Percentiles rank a stretch among this genome's conserved stretches.
Conservation (phyloP, 1,140 invertebrate genomes). For the Pseudomyrmex gracilis region DNA sequence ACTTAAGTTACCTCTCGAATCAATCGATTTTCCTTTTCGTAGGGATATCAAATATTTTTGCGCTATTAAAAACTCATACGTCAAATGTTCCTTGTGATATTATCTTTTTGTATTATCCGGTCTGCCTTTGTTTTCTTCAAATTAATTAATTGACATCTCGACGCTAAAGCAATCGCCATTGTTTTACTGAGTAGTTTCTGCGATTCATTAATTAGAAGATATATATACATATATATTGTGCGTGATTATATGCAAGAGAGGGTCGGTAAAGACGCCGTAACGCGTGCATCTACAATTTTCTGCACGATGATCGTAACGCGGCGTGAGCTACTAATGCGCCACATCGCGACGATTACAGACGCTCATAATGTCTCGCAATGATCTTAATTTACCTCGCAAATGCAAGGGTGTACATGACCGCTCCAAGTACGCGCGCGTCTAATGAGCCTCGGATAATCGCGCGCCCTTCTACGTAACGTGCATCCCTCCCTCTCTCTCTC, state of each 20-base stretch:
- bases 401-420: slow-evolving; percentile 16
- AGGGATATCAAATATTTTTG: not conserved
- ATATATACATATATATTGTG: too few species aligned
- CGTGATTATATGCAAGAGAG: not conserved
- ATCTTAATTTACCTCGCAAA: slow-evolving; percentile 49
- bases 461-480: slow-evolving; percentile 15
- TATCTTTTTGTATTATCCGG: not conserved
- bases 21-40: too few species aligned
- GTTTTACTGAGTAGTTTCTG: not conserved
- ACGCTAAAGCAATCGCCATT: not conserved
- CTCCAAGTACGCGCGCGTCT: slow-evolving; percentile 51
- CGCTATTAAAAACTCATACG: not conserved
- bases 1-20: not conserved
- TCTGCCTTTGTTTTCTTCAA: not conserved
- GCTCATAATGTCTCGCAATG: slow-evolving; percentile 31
- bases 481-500: not conserved
- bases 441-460: slow-evolving; percentile 60
- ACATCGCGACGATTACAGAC: slow-evolving; percentile 5
- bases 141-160: not conserved
- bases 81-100: not conserved
- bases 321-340: not conserved
- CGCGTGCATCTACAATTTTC: not conserved
- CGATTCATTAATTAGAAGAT: not conserved
- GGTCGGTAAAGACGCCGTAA: not conserved
- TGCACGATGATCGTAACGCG: slow-evolving; percentile 9